phyloP scores from a whole-genome alignment of 2,797 vertebrate species.

The Pempheris klunzingeri region DNA sequence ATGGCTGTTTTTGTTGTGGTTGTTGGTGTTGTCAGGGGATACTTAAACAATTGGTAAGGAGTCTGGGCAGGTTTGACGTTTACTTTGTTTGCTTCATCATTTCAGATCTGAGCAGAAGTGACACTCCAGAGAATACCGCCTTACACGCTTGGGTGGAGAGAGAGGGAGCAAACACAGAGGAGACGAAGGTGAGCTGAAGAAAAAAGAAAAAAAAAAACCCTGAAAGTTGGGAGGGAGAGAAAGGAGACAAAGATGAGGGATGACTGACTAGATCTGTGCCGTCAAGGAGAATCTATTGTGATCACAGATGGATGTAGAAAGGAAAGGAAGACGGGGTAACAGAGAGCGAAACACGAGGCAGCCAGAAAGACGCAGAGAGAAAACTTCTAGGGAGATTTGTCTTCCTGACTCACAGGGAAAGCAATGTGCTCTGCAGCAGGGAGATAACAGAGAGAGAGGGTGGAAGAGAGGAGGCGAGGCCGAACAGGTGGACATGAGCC shows the following conservation, averaged over 20 bases:
- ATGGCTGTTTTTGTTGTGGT: slow-evolving; percentile 61
- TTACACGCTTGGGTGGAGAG: slow-evolving; percentile 54
- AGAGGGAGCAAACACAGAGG: slow-evolving; percentile 19
- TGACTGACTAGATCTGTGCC: slow-evolving; percentile 49
- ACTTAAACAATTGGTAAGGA: slow-evolving; percentile 62
- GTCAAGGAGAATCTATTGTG: slow-evolving; percentile 45
- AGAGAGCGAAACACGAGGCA: slow-evolving; percentile 34
- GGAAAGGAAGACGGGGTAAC: slow-evolving; percentile 3
- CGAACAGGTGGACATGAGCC: slow-evolving; percentile 77
- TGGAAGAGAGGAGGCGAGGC: slow-evolving; percentile 46
- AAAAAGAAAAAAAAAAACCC: not conserved
- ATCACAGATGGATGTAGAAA: slow-evolving; percentile 41
- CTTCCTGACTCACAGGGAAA: slow-evolving; percentile 37
- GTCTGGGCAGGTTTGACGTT: slow-evolving; percentile 70
- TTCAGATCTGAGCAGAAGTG: slow-evolving; percentile 68
- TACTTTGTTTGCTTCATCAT: slow-evolving; percentile 73
- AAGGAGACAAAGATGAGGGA: slow-evolving; percentile 49
- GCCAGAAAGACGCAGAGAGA: slow-evolving; percentile 22
- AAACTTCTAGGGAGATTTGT: slow-evolving; percentile 50
- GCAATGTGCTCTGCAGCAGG: slow-evolving; percentile 56
- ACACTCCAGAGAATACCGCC: slow-evolving; percentile 53
- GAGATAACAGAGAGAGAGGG: slow-evolving; percentile 66
- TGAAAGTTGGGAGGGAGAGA: slow-evolving; percentile 26
- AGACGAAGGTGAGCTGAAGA: slow-evolving; percentile 39
- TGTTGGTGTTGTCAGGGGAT: slow-evolving; percentile 57